A percentile compares a stretch with the other conserved stretches of the same genome.
Conservation (phyloP, 2,888 invertebrate genomes). For the Leptopterna dolabrata region DNA sequence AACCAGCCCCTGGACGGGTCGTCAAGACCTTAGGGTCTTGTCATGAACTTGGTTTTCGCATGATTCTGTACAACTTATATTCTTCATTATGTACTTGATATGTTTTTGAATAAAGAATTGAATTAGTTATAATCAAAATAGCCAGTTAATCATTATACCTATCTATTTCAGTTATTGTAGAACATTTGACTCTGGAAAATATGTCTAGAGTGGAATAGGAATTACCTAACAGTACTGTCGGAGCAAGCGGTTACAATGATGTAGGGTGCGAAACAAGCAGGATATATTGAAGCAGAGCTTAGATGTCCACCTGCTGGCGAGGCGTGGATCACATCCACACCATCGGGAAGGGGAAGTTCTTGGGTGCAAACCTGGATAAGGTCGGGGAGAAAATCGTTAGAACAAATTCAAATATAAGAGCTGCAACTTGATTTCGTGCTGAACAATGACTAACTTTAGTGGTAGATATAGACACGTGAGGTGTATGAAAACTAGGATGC, state of each 20-base stretch:
- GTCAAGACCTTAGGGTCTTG: too few relatives aligned
- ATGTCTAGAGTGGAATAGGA: background rate
- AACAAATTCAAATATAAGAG: background rate
- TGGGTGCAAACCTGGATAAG: constrained; percentile 81
- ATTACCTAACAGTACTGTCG: constrained; percentile 83
- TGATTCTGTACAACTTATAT: too few relatives aligned
- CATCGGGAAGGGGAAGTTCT: constrained; percentile 85
- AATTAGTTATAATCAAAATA: too few relatives aligned
- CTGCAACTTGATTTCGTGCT: too few relatives aligned
- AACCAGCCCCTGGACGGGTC: too few relatives aligned
- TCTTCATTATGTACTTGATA: too few relatives aligned
- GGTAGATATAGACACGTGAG: constrained; percentile 86
- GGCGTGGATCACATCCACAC: constrained; percentile 92
- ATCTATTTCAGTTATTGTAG: background rate
- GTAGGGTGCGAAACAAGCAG: constrained; percentile 98
- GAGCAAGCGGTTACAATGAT: constrained; percentile 95
- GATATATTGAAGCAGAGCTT: constrained; percentile 97
- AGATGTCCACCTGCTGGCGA: constrained; percentile 96
- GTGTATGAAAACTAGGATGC: constrained; percentile 66
- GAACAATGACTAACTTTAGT: constrained; percentile 76
- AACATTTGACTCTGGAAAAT: too few relatives aligned
- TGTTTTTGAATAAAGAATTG: too few relatives aligned
- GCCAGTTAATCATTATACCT: background rate
- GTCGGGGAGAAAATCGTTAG: background rate
- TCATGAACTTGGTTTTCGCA: too few relatives aligned